A percentile compares a stretch with the other conserved stretches of the same genome.
phyloP scores from a whole-genome alignment of 1,140 invertebrate genomes.

The Drosophila paulistorum region DNA sequence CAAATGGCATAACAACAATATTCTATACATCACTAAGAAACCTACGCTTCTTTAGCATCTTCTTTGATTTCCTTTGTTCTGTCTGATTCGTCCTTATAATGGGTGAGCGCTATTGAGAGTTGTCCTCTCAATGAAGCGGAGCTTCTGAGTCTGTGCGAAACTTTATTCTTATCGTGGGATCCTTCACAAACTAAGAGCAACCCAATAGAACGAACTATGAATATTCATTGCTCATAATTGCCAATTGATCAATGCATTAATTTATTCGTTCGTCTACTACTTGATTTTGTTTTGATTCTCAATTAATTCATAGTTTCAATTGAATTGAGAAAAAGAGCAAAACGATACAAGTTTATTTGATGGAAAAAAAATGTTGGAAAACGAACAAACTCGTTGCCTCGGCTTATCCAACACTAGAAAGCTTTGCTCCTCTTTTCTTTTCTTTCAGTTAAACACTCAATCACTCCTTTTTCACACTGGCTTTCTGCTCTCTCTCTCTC shows the following conservation, averaged over 20 bases:
- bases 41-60: neutral
- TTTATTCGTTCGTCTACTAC: too few relatives aligned
- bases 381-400: neutral
- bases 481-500: conserved; percentile 23
- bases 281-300: too few relatives aligned
- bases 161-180: too few relatives aligned
- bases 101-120: conserved; percentile 10
- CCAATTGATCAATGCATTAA: too few relatives aligned
- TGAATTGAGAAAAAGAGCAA: too few relatives aligned
- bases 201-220: neutral
- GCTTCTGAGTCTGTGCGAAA: neutral
- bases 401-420: neutral
- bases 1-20: conserved; percentile 18
- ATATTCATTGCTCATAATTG: neutral
- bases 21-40: conserved; percentile 17
- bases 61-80: conserved; percentile 35
- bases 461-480: conserved; percentile 37
- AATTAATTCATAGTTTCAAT: too few relatives aligned
- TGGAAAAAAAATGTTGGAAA: neutral
- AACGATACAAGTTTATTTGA: too few relatives aligned
- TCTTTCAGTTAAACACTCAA: conserved; percentile 47
- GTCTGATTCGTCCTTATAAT: conserved; percentile 28
- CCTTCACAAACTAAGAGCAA: too few relatives aligned
- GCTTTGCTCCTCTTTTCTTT: conserved; percentile 10
- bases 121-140: neutral